A percentile compares a stretch with the other conserved stretches of the same genome.
These are phyloP conservation scores for Tokudaia tokunoshimensis DNA, from an alignment of 2,797 vertebrate species.

Conservation along the genomic window DNA sequence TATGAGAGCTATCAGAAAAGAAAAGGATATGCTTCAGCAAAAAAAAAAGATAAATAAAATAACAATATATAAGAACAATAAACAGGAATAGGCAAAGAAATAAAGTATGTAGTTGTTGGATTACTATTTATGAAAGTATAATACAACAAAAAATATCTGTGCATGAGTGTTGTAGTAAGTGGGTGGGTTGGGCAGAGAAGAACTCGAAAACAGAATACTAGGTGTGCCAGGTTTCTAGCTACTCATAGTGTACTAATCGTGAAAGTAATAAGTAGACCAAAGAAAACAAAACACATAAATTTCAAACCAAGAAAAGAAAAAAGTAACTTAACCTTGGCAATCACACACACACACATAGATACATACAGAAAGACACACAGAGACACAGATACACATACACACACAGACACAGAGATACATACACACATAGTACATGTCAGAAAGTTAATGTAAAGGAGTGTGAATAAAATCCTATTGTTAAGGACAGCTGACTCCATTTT, in stretches of 20 bases:
- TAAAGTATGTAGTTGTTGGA: background rate
- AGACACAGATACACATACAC: background rate
- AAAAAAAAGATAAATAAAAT: background rate
- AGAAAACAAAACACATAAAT: background rate
- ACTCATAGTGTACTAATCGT: background rate
- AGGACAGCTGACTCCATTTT: background rate
- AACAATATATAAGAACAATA: background rate
- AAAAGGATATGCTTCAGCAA: background rate
- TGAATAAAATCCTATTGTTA: background rate
- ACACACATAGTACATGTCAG: background rate
- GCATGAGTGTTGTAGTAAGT: background rate
- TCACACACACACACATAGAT: background rate
- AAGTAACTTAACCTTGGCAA: background rate
- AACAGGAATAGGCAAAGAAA: constrained; percentile 6
- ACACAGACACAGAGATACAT: background rate
- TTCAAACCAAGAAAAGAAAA: background rate
- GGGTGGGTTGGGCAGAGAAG: background rate
- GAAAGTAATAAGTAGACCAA: background rate
- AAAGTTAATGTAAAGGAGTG: background rate
- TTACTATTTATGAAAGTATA: background rate
- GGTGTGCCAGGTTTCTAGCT: background rate
- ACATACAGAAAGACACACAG: too few relatives aligned
- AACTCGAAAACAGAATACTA: background rate
- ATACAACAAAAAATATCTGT: background rate
- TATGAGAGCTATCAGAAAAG: background rate